Evolutionary conservation across 2,797 vertebrate genomes (phyloP).

Genomic region (Enteromius viviparus): DNA sequence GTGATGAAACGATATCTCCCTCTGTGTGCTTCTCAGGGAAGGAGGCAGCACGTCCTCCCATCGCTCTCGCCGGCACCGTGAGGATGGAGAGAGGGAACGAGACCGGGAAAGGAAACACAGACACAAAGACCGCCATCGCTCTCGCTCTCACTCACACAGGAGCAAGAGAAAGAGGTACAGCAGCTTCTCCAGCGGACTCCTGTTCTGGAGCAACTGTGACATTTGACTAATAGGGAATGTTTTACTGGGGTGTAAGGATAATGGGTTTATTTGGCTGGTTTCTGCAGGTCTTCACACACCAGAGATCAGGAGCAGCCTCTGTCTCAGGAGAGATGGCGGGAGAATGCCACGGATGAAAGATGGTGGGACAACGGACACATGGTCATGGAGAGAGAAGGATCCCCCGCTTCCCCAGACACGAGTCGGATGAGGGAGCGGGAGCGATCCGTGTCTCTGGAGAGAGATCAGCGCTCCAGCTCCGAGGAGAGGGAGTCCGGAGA

Average conservation of each 20-base stretch:
- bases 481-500: conserved; percentile 80
- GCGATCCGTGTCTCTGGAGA: conserved; percentile 76
- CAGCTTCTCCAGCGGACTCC: too few relatives aligned
- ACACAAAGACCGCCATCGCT: conserved; percentile 81
- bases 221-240: too few relatives aligned
- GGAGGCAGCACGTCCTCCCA: conserved; percentile 79
- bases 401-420: conserved; percentile 66
- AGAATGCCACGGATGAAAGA: conserved; percentile 64
- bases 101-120: conserved; percentile 79
- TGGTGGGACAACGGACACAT: conserved; percentile 61
- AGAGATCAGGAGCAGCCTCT: conserved; percentile 68
- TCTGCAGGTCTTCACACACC: conserved; percentile 72
- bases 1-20: background rate
- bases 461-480: conserved; percentile 78
- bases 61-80: conserved; percentile 76
- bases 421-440: conserved; percentile 71
- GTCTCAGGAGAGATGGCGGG: conserved; percentile 69
- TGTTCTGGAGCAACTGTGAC: too few relatives aligned
- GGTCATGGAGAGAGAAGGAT: conserved; percentile 60
- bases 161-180: conserved; percentile 79
- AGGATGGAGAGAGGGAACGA: conserved; percentile 75
- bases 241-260: too few relatives aligned
- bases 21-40: conserved; percentile 70
- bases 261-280: background rate
- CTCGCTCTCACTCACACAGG: conserved; percentile 81